Percentiles rank a stretch among this genome's conserved stretches.
phyloP scores from a whole-genome alignment of 2,888 invertebrate genomes.

The Eupithecia inturbata region DNA sequence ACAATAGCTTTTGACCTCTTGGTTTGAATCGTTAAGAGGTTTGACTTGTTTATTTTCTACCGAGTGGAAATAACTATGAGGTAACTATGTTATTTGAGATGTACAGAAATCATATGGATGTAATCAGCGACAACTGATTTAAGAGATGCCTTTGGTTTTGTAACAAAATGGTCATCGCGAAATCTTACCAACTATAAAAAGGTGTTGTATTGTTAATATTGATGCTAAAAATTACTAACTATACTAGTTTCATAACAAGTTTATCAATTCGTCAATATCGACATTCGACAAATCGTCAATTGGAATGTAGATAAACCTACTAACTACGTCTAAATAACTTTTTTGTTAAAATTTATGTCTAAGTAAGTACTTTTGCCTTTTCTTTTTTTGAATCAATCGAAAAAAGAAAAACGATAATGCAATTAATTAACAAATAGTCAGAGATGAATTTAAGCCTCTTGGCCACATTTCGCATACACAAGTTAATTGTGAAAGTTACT shows the following conservation, averaged over 20 bases:
- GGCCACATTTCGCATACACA: constrained; percentile 55
- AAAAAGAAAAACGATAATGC: constrained; percentile 17
- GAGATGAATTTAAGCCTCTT: constrained; percentile 18
- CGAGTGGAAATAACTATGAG: constrained; percentile 30
- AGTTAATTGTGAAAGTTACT: constrained; percentile 78
- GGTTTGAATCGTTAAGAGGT: constrained; percentile 62
- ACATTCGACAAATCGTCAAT: too few relatives aligned
- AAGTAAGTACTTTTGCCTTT: neutral
- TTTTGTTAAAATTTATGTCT: neutral
- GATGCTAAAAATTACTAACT: too few relatives aligned
- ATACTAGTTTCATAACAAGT: too few relatives aligned
- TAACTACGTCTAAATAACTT: neutral
- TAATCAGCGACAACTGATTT: neutral
- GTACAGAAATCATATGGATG: constrained; percentile 24
- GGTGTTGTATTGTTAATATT: neutral
- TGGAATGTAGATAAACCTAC: too few relatives aligned
- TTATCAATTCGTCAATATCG: too few relatives aligned
- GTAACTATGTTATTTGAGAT: constrained; percentile 40
- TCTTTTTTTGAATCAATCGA: constrained; percentile 30
- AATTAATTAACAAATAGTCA: constrained; percentile 26
- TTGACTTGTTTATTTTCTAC: constrained; percentile 66
- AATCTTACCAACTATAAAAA: neutral
- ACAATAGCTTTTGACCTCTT: constrained; percentile 72
- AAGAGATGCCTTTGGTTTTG: neutral
- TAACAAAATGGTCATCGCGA: neutral